A percentile compares a stretch with the other conserved stretches of the same genome.
Evolutionary conservation across 2,113 vertebrate species (phyloP).

Genomic region (human (Homo sapiens)): DNA sequence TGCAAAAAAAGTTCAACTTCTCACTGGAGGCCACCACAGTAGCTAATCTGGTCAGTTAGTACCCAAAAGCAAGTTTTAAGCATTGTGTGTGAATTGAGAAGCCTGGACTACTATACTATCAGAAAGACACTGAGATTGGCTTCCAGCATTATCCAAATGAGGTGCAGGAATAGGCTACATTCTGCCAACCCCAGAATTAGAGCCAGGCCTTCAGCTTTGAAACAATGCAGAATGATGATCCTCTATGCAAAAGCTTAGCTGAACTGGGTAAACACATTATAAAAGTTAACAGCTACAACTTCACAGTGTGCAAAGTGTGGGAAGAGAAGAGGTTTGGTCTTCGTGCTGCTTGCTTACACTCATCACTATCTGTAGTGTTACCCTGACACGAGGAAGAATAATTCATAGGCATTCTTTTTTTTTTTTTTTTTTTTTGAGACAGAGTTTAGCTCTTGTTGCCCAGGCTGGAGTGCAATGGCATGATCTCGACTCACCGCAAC

Average conservation of each 20-base stretch:
- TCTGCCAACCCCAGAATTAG: neutral
- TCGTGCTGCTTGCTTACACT: neutral
- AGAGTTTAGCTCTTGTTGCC: too few relatives aligned
- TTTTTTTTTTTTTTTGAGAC: too few relatives aligned
- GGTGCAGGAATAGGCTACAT: neutral
- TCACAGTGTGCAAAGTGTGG: neutral
- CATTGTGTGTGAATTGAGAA: neutral
- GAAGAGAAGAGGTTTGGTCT: neutral
- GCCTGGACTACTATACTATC: neutral
- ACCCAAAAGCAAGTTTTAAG: neutral
- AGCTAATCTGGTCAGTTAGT: neutral
- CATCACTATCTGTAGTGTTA: neutral
- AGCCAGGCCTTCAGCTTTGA: neutral
- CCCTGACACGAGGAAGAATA: neutral
- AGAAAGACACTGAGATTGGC: neutral
- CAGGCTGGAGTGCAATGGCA: too few relatives aligned
- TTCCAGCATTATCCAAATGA: neutral
- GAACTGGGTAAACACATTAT: neutral
- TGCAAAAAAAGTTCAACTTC: neutral
- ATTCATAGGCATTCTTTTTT: neutral
- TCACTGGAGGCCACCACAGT: neutral
- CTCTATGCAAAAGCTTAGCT: neutral
- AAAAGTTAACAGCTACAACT: neutral
- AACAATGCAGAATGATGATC: neutral
- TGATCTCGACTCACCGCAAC: too few relatives aligned